Percentiles rank a stretch among this genome's conserved stretches.
These are phyloP conservation scores for Hippocampus guttulatus DNA, from an alignment of 2,113 vertebrate species.

Conservation along the genomic window DNA sequence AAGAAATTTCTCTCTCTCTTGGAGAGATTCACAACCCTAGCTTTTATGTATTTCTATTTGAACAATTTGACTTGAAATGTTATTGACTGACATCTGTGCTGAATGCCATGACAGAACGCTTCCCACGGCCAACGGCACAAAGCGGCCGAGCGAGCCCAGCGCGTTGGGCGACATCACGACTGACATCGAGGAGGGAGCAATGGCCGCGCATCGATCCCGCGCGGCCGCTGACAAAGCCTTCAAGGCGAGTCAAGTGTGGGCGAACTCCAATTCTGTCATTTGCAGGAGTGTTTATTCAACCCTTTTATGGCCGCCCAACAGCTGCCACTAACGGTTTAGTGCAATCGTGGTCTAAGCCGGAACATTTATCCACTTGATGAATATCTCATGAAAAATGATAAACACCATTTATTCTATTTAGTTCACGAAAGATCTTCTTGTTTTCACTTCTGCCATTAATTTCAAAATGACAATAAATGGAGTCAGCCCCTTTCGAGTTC, in stretches of 20 bases:
- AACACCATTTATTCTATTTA: too few species aligned
- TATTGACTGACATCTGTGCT: not conserved
- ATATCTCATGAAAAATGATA: too few species aligned
- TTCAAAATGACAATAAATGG: not conserved
- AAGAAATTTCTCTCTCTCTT: too few species aligned
- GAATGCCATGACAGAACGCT: slow-evolving; percentile 65
- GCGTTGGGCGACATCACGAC: slow-evolving; percentile 69
- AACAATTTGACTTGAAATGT: not conserved
- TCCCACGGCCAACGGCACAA: slow-evolving; percentile 60
- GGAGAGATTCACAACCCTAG: too few species aligned
- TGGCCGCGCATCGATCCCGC: slow-evolving; percentile 71
- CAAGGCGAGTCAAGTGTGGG: slow-evolving; percentile 50
- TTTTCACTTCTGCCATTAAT: not conserved
- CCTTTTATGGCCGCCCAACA: too few species aligned
- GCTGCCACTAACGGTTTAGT: not conserved
- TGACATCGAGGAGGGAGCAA: slow-evolving; percentile 71
- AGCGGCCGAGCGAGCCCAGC: slow-evolving; percentile 63
- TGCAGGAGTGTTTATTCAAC: not conserved
- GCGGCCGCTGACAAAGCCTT: slow-evolving; percentile 70
- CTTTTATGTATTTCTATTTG: too few species aligned
- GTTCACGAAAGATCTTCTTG: too few species aligned
- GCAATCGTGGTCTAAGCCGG: not conserved
- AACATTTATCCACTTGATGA: not conserved
- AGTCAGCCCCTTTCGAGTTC: not conserved
- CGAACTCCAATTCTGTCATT: not conserved